These are phyloP conservation scores for Drosophila seguyi DNA, from an alignment of 1,140 invertebrate genomes.

Conservation along the genomic window DNA sequence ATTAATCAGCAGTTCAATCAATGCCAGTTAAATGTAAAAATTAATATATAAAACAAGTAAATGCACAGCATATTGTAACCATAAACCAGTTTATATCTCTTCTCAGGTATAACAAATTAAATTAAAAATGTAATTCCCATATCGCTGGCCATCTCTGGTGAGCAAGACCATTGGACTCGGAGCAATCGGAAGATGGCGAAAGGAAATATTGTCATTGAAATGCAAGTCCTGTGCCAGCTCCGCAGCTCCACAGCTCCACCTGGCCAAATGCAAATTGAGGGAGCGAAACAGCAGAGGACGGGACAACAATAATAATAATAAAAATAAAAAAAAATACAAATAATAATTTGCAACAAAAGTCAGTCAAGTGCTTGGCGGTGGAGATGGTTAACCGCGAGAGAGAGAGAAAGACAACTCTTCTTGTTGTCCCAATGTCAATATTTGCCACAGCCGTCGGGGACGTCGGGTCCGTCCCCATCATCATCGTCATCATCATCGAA, in stretches of 20 bases:
- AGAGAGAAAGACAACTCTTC: constrained; percentile 17
- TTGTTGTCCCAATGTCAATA: constrained; percentile 69
- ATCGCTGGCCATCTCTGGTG: constrained; percentile 26
- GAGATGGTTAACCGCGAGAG: constrained; percentile 48
- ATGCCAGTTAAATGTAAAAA: neutral
- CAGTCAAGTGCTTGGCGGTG: constrained; percentile 68
- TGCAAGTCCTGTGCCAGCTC: constrained; percentile 66
- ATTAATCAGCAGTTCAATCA: neutral
- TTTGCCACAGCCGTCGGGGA: constrained; percentile 57
- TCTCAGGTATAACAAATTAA: constrained; percentile 19
- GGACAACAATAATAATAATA: constrained; percentile 51
- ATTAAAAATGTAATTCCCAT: constrained; percentile 39
- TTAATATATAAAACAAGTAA: neutral
- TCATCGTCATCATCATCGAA: constrained; percentile 43
- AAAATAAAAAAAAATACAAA: constrained; percentile 57
- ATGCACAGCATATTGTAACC: neutral
- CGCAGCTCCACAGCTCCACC: constrained; percentile 23
- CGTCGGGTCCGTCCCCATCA: constrained; percentile 34
- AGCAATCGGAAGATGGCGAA: constrained; percentile 47
- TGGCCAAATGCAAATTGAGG: constrained; percentile 64
- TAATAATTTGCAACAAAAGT: constrained; percentile 80
- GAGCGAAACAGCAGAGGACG: neutral
- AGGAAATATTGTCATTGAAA: constrained; percentile 78
- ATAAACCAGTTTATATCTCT: constrained; percentile 23
- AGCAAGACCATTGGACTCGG: constrained; percentile 57